These are phyloP conservation scores for Aptenodytes forsteri DNA, from an alignment of 2,113 vertebrate genomes.

Conservation along the genomic window DNA sequence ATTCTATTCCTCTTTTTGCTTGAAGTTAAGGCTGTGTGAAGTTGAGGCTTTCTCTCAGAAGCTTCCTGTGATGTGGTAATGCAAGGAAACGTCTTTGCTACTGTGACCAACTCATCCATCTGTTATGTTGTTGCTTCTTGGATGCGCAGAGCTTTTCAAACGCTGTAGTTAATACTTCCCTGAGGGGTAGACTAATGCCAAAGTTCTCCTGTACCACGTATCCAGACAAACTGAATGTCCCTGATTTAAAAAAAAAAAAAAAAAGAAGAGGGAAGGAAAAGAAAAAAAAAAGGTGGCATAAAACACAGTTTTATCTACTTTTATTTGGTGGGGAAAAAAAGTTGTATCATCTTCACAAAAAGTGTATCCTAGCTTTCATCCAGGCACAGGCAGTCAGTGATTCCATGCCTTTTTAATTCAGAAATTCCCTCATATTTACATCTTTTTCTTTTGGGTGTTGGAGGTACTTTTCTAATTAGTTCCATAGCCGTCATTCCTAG, in stretches of 20 bases:
- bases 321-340: background rate
- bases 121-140: background rate
- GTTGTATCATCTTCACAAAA: background rate
- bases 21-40: constrained; percentile 44
- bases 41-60: constrained; percentile 11
- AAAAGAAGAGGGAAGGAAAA: fast-evolving
- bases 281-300: fast-evolving
- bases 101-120: constrained; percentile 22
- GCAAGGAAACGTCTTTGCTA: background rate
- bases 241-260: background rate
- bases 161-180: background rate
- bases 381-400: background rate
- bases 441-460: background rate
- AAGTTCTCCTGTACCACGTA: background rate
- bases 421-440: background rate
- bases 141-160: background rate
- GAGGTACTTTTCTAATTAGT: background rate
- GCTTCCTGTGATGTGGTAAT: constrained; percentile 42
- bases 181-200: background rate
- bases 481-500: background rate
- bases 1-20: background rate
- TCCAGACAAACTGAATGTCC: background rate
- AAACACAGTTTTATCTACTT: background rate
- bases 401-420: background rate
- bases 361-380: background rate